These are phyloP conservation scores for Noctilio leporinus DNA, from an alignment of 2,113 vertebrate genomes.

Conservation along the genomic window DNA sequence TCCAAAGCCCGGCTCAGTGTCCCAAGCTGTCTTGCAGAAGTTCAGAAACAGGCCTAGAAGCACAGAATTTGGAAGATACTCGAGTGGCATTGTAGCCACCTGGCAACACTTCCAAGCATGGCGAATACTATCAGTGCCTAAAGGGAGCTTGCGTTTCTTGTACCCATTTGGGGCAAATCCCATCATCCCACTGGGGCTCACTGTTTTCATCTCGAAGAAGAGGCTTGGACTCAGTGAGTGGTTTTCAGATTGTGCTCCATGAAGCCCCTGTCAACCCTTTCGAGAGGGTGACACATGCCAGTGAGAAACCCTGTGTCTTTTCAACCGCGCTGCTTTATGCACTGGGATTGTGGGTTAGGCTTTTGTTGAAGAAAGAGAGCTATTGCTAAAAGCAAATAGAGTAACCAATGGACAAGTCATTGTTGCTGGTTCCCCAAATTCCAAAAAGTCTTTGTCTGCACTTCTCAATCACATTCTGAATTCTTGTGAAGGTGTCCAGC, in stretches of 20 bases:
- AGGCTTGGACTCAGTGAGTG: neutral
- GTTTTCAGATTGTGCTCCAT: neutral
- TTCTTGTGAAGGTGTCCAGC: neutral
- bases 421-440: neutral
- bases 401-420: neutral
- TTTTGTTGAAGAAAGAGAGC: neutral
- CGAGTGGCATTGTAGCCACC: neutral
- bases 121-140: neutral
- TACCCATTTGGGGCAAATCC: neutral
- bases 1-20: neutral
- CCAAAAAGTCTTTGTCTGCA: neutral
- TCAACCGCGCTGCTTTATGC: neutral
- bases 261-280: neutral
- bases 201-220: neutral
- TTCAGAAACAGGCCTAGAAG: neutral
- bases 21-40: neutral
- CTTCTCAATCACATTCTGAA: neutral
- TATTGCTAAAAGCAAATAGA: neutral
- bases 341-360: neutral
- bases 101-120: neutral
- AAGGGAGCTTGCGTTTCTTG: neutral
- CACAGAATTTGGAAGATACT: neutral
- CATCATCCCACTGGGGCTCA: neutral
- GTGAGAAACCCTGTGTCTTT: neutral
- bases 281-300: neutral